Base-by-base conservation (phyloP, 2,888 invertebrate genomes). In the Pollenia labialis region DNA sequence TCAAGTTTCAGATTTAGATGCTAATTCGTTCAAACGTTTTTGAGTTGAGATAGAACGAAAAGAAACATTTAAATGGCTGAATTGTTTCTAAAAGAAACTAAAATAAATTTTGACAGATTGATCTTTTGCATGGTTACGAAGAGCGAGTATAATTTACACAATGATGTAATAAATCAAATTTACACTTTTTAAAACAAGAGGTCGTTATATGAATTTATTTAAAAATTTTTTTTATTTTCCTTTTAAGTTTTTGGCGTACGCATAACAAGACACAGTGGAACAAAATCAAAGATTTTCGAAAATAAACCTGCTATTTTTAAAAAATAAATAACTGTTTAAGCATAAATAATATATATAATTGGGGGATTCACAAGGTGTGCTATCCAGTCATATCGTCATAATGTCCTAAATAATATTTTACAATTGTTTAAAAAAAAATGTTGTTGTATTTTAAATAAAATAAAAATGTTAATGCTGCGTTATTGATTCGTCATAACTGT, bases 161-260 rank as follows among this genome's bases (percentile, higher is more conserved):
- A 82, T 80, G 32, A 79, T 82, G 80, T 80, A 80, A 87, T 85
- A 80, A 82, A 85, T 85, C 79, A 82, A 66, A 52, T 79, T 80
- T 66, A 85, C 84, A 79, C 75, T 66, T 79, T 62, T 32, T 32
- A 32, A 18, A 72, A 80, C 58, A 64, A 76, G 48, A 54, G 18
- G 46, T 40, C n/a, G 52, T 64, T 76, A 52, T 62, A 32, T 23
- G 23, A 23, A 23, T 74, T 50, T 62, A 32, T 18, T 60, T 42
- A 8, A 54, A 12, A 8, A 0, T 8, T 4, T n/a, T 12, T 50
- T 16, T 18, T 71, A 16, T 52, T 14, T 18, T 23, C 10, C 11
- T n/a, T 50, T 23, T 11, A 10, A 2, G 4, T 56, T 18, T 32
- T 32, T 32, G 32, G 18, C 14, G 23, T 12, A 66, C 46, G 46